A percentile compares a stretch with the other conserved stretches of the same genome.
Evolutionary conservation across 2,797 vertebrate genomes (phyloP).

Genomic region (Aphelocoma californica): DNA sequence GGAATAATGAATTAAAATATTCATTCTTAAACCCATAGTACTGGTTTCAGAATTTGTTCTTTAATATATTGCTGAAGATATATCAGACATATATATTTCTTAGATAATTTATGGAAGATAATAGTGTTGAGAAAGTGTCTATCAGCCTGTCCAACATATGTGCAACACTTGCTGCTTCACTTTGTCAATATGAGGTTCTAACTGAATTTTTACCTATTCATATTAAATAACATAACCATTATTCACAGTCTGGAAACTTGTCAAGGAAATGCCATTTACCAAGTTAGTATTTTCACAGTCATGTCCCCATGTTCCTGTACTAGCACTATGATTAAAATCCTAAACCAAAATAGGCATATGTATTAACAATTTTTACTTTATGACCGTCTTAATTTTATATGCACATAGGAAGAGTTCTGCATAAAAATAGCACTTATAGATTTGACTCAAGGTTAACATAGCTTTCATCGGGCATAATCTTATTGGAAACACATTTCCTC

Average conservation of each 20-base stretch:
- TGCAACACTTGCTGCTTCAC: not conserved
- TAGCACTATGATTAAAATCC: not conserved
- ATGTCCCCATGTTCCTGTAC: not conserved
- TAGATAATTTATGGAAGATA: not conserved
- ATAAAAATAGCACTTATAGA: not conserved
- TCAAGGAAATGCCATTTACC: not conserved
- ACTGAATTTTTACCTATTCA: not conserved
- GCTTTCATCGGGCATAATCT: conserved; percentile 30
- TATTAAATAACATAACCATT: not conserved
- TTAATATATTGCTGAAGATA: not conserved
- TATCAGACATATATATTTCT: not conserved
- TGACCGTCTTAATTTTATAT: not conserved
- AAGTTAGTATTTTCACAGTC: not conserved
- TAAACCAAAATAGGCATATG: not conserved
- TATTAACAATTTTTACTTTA: not conserved
- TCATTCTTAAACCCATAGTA: not conserved
- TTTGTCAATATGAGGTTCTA: not conserved
- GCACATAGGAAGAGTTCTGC: not conserved
- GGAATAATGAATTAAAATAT: not conserved
- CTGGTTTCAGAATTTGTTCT: not conserved
- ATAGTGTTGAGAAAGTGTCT: not conserved
- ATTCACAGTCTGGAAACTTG: not conserved
- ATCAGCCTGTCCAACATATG: not conserved
- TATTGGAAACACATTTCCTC: conserved; percentile 34
- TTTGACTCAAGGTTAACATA: conserved; percentile 43